A percentile compares a stretch with the other conserved stretches of the same genome.
Conservation (phyloP, 2,888 invertebrate genomes). For the Torymus texanus region DNA sequence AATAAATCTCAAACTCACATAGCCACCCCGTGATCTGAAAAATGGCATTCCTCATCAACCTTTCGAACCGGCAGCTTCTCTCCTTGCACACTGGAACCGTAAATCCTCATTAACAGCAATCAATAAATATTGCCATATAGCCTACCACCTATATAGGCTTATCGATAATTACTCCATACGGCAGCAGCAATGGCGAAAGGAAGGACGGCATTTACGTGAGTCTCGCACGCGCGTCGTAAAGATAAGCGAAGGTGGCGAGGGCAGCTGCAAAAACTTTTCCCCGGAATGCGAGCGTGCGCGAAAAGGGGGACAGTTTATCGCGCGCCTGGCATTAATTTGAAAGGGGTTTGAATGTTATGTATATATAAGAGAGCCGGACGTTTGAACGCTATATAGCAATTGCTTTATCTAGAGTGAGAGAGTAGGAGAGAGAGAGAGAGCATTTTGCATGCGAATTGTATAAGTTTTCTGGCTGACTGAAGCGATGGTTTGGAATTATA, state of each 20-base stretch:
- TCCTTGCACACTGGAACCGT: too few species aligned
- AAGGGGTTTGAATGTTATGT: constrained; percentile 2
- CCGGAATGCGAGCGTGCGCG: neutral
- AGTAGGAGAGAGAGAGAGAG: too few species aligned
- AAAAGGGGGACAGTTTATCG: neutral
- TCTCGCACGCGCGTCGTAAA: constrained; percentile 8
- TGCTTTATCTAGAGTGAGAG: constrained; percentile 10
- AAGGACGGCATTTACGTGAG: constrained; percentile 25
- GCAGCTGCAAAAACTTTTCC: neutral
- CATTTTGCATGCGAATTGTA: too few species aligned
- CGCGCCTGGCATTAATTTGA: constrained; percentile 5
- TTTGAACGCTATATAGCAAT: neutral
- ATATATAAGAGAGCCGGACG: neutral
- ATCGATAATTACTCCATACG: constrained; percentile 14
- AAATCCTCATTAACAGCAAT: constrained; percentile 1
- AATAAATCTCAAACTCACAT: too few species aligned
- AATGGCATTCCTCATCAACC: too few species aligned
- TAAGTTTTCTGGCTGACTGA: too few species aligned
- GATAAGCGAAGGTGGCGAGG: constrained; percentile 34
- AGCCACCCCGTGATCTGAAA: too few species aligned
- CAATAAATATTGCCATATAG: neutral
- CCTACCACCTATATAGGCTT: neutral
- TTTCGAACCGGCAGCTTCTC: too few species aligned
- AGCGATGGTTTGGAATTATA: too few species aligned
- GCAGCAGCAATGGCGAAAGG: neutral